Percentiles rank a stretch among this genome's conserved stretches.
phyloP scores from a whole-genome alignment of 1,140 invertebrate genomes.

The Daktulosphaira vitifoliae region DNA sequence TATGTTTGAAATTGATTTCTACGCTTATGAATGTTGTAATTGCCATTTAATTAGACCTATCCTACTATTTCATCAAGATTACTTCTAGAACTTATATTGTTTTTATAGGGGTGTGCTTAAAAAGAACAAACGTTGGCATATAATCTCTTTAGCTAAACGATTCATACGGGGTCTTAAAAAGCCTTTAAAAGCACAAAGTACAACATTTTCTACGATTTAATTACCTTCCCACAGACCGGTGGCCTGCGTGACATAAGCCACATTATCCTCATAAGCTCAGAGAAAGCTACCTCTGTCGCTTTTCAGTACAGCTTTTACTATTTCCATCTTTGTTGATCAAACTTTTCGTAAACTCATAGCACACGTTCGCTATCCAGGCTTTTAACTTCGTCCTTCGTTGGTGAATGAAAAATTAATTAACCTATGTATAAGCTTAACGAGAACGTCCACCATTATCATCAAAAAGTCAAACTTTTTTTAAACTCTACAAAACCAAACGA shows the following conservation, averaged over 20 bases:
- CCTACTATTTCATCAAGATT: too few relatives aligned
- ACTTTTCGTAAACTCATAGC: conserved; percentile 1
- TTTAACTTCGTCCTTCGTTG: conserved; percentile 19
- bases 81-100: too few relatives aligned
- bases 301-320: background rate
- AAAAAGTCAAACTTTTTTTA: too few relatives aligned
- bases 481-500: too few relatives aligned
- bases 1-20: too few relatives aligned
- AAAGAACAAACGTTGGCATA: conserved; percentile 2
- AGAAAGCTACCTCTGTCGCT: background rate
- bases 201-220: conserved; percentile 30
- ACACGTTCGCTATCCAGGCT: background rate
- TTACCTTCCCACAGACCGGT: conserved; percentile 19
- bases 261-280: conserved; percentile 1
- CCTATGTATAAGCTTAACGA: too few relatives aligned
- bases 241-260: conserved; percentile 18
- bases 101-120: background rate
- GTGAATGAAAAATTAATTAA: conserved; percentile 30
- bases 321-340: background rate
- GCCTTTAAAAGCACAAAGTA: conserved; percentile 17
- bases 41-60: too few relatives aligned
- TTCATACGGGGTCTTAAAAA: conserved; percentile 19
- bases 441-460: too few relatives aligned
- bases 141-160: conserved; percentile 22
- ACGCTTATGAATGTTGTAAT: too few relatives aligned